phyloP scores from a whole-genome alignment of 2,888 invertebrate genomes.

The Troides aeacus region DNA sequence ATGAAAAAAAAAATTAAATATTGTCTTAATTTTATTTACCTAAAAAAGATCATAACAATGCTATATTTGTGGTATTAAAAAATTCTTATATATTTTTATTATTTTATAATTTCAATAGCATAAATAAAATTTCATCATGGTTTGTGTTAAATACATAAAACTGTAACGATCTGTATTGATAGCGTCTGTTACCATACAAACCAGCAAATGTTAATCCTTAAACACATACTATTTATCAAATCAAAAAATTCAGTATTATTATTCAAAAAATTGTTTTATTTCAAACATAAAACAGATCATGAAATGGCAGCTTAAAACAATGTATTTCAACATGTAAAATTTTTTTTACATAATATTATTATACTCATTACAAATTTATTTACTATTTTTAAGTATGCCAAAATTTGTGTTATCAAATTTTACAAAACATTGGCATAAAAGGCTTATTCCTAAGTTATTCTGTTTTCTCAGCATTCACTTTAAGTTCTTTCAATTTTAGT shows the following conservation, averaged over 20 bases:
- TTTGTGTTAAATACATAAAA: neutral
- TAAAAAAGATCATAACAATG: too few relatives aligned
- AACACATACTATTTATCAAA: constrained; percentile 46
- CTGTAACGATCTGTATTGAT: constrained; percentile 20
- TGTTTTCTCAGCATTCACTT: constrained; percentile 71
- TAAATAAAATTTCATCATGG: neutral
- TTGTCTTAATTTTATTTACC: too few relatives aligned
- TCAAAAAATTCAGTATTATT: constrained; percentile 42
- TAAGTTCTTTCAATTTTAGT: constrained; percentile 80
- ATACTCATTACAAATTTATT: constrained; percentile 7
- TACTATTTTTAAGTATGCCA: constrained; percentile 26
- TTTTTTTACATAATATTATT: constrained; percentile 6
- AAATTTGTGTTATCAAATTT: constrained; percentile 23
- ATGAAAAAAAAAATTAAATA: too few relatives aligned
- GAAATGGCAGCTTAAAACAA: constrained; percentile 6
- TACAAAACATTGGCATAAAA: constrained; percentile 33
- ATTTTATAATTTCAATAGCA: too few relatives aligned
- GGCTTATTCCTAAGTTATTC: constrained; percentile 42
- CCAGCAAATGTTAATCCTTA: constrained; percentile 35
- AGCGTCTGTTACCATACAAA: constrained; percentile 36
- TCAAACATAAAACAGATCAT: neutral
- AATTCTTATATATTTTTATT: too few relatives aligned
- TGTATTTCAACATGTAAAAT: constrained; percentile 11
- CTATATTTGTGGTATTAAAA: too few relatives aligned
- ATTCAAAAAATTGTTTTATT: constrained; percentile 8